These are phyloP conservation scores for Tonatia bakeri DNA, from an alignment of 2,113 vertebrate genomes.

Conservation along the genomic window DNA sequence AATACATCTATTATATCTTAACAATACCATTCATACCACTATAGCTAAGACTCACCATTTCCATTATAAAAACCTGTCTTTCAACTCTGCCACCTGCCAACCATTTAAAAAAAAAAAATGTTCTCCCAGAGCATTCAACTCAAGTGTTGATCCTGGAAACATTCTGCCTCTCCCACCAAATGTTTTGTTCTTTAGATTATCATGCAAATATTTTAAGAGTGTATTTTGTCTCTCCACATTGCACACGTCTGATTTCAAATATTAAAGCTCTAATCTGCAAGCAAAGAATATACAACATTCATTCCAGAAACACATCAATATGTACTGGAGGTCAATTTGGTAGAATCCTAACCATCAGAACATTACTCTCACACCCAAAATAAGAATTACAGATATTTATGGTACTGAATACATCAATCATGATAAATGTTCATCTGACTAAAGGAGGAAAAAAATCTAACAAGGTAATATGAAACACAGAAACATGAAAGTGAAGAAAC, in stretches of 20 bases:
- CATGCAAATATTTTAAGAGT: constrained; percentile 55
- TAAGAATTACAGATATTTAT: neutral
- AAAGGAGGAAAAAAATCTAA: neutral
- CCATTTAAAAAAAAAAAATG: constrained; percentile 50
- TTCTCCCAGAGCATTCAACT: constrained; percentile 37
- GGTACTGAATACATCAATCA: neutral
- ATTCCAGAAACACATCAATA: neutral
- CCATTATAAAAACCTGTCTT: constrained; percentile 70
- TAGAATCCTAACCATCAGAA: neutral
- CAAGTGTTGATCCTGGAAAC: constrained; percentile 68
- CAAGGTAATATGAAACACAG: neutral
- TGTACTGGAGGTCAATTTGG: neutral
- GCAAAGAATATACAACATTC: neutral
- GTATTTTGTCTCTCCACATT: constrained; percentile 42
- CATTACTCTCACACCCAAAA: neutral
- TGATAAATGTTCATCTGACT: neutral
- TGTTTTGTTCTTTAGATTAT: constrained; percentile 45
- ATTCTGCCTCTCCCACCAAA: constrained; percentile 34
- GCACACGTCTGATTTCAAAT: constrained; percentile 41
- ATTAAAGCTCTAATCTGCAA: constrained; percentile 22
- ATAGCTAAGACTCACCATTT: constrained; percentile 63
- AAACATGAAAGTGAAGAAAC: neutral
- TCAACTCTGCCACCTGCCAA: constrained; percentile 66
- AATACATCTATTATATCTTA: constrained; percentile 51
- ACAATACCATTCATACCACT: constrained; percentile 51